Evolutionary conservation across 2,797 vertebrate species (phyloP), one percentile per base, ranked within the genome.

Genomic region (Zenarchopterus dispar): DNA sequence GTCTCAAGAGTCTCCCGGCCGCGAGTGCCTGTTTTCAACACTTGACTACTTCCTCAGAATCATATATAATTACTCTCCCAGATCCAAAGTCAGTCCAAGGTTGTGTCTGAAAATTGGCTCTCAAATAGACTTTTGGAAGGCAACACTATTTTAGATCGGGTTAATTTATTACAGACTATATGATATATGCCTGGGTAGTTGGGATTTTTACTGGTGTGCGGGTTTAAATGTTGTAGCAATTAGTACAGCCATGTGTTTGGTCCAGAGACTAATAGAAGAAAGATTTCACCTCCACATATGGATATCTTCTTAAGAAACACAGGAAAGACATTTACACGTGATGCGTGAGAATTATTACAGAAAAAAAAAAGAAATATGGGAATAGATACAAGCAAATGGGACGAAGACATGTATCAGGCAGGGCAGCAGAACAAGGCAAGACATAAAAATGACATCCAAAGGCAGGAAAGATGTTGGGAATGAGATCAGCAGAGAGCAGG

Each of bases 81-180:
- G 67, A 74, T 70, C 73, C 78, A 89, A 91, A 88, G 88, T 87
- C 88, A 77, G 67, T 59, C 53, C 82, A 86, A 89, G 89, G 89
- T 89, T 79, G 72, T 23, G 21, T 68, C 51, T 73, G 65, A 69
- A 84, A 85, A 84, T 77, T 81, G 75, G 21, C 70, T 82, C 54
- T 81, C 22, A 73, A 77, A 80, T 80, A 73, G 64, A 70, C 56
- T 71, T 67, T 21, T 62, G 28, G 53, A 26, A 62, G 70, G 44
- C 46, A 18, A 57, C 31, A 51, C 41, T 61, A 31, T 61, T 65
- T 78, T 54, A 67, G 58, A 52, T 65, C 6, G 63, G 52, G 50
- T 59, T 75, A 21, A 81, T 87, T 77, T 83, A 70, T 86, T 76
- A 67, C 54, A 57, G 44, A 31, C 31, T 62, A 49, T 63, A 36